Percentiles rank a stretch among this genome's conserved stretches.
These are phyloP conservation scores for Muscina levida DNA, from an alignment of 2,888 invertebrate genomes.

Conservation along the genomic window DNA sequence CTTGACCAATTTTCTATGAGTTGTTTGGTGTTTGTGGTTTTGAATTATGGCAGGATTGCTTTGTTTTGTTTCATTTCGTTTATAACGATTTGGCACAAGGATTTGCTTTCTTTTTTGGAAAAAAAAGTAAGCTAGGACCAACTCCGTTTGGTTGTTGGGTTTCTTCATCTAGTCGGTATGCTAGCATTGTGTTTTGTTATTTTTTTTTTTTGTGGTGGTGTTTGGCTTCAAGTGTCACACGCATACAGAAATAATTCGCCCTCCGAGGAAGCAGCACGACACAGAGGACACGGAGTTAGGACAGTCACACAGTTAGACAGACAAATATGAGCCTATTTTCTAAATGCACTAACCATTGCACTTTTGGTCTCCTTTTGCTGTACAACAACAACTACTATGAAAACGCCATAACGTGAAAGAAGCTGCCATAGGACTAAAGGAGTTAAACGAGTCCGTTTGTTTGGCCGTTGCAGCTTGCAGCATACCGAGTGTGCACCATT, in stretches of 20 bases:
- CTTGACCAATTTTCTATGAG: constrained; percentile 66
- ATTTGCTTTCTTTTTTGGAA: constrained; percentile 32
- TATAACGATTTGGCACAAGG: constrained; percentile 59
- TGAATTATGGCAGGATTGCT: constrained; percentile 65
- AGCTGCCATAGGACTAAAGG: constrained; percentile 26
- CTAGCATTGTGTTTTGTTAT: too few species aligned
- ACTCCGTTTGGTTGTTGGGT: not conserved
- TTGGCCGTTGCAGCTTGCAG: constrained; percentile 16
- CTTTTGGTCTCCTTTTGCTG: constrained; percentile 41
- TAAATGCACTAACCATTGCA: constrained; percentile 60
- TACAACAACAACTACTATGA: constrained; percentile 35
- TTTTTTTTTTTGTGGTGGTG: not conserved
- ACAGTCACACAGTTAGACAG: constrained; percentile 1
- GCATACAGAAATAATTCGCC: not conserved
- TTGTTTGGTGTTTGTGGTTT: constrained; percentile 62
- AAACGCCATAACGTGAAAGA: not conserved
- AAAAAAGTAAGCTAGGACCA: constrained; percentile 19
- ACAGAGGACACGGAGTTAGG: constrained; percentile 2
- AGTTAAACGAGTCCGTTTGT: constrained; percentile 45
- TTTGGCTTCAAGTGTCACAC: not conserved
- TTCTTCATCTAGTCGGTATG: too few species aligned
- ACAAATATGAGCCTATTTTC: constrained; percentile 49
- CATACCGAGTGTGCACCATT: constrained; percentile 11
- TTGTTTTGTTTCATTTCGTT: constrained; percentile 59
- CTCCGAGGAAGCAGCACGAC: not conserved